phyloP scores from a whole-genome alignment of 2,888 invertebrate genomes.

The Dinocampus coccinellae region DNA sequence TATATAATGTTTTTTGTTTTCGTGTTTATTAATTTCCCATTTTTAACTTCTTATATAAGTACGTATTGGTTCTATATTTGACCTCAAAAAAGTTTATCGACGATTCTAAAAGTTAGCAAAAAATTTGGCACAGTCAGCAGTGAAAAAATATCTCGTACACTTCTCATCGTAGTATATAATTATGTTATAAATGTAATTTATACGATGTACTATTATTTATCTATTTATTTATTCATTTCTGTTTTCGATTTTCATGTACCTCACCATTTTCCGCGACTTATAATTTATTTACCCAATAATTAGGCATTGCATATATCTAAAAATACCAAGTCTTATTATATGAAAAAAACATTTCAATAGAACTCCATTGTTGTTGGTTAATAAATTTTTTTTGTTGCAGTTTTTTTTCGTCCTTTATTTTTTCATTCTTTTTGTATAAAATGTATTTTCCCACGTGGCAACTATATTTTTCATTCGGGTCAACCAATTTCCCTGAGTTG shows the following conservation, averaged over 20 bases:
- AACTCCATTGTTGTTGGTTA: conserved; percentile 8
- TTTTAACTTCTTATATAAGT: not conserved
- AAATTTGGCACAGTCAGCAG: conserved; percentile 59
- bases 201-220: not conserved
- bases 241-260: not conserved
- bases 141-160: conserved; percentile 56
- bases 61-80: not conserved
- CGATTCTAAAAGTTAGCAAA: conserved; percentile 35
- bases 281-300: conserved; percentile 10
- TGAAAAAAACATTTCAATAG: conserved; percentile 2
- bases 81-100: conserved; percentile 17
- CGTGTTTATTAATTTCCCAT: not conserved
- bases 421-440: not conserved
- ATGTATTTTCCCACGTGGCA: not conserved
- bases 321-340: conserved; percentile 35
- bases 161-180: conserved; percentile 15
- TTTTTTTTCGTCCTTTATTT: not conserved
- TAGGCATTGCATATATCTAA: conserved; percentile 36
- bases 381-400: conserved; percentile 15
- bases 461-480: conserved; percentile 20
- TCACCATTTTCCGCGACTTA: conserved; percentile 8
- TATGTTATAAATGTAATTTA: not conserved
- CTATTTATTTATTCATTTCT: too few species aligned
- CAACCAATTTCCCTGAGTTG: conserved; percentile 57
- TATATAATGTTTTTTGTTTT: too few species aligned